These are phyloP conservation scores for Fulmarus glacialis DNA, from an alignment of 2,113 vertebrate species.

Conservation along the genomic window DNA sequence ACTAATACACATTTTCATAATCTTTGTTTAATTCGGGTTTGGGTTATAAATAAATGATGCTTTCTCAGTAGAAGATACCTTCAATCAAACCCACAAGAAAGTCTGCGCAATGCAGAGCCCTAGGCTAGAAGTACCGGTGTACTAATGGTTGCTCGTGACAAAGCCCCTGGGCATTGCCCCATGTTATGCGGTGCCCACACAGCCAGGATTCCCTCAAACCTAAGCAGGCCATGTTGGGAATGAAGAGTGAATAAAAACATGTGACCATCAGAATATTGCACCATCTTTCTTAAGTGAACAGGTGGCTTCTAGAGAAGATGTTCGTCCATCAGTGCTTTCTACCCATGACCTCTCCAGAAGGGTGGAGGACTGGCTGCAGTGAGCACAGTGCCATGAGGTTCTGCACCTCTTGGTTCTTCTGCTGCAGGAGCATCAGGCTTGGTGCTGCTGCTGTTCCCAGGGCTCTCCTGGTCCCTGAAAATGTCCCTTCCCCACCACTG, in stretches of 20 bases:
- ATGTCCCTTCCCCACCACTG: not conserved
- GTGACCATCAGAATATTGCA: not conserved
- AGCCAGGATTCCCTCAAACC: not conserved
- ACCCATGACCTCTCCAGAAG: not conserved
- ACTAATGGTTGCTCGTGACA: too few species aligned
- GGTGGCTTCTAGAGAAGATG: not conserved
- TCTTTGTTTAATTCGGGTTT: not conserved
- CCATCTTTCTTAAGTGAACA: not conserved
- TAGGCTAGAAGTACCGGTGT: not conserved
- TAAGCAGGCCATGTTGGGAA: not conserved
- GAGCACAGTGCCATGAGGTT: not conserved
- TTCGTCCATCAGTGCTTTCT: not conserved
- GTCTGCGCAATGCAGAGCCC: not conserved
- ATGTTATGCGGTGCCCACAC: fast-evolving
- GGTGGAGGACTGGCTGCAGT: not conserved
- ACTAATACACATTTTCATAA: not conserved
- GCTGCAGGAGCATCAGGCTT: not conserved
- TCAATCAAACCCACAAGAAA: not conserved
- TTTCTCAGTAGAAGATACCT: not conserved
- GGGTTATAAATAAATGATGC: not conserved
- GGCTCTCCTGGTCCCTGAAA: not conserved
- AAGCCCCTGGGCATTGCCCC: not conserved
- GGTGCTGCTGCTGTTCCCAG: not conserved
- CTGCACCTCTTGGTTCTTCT: not conserved
- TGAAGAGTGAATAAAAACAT: not conserved